Evolutionary conservation across 2,113 vertebrate genomes (phyloP).

Genomic region (Pituophis catenifer): DNA sequence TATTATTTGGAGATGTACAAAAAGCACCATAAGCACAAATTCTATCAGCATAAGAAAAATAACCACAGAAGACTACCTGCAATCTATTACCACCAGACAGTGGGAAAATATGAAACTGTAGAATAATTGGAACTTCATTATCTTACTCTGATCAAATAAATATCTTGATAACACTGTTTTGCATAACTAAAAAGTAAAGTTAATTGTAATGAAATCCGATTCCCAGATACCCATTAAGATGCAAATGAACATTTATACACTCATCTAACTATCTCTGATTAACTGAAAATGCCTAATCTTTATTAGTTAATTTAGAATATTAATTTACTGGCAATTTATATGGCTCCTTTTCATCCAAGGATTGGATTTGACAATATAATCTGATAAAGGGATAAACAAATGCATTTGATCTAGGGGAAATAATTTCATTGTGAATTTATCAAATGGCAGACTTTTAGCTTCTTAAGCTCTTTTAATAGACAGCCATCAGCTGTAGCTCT

Average conservation of each 20-base stretch:
- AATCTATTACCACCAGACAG: neutral
- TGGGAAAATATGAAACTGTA: neutral
- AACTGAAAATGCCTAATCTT: slow-evolving; percentile 28
- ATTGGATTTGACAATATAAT: slow-evolving; percentile 12
- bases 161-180: neutral
- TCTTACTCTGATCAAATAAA: slow-evolving; percentile 11
- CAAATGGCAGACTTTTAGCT: slow-evolving; percentile 12
- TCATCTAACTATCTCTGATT: slow-evolving; percentile 10
- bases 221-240: neutral
- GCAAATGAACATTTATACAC: neutral
- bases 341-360: slow-evolving; percentile 17
- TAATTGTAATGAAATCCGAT: neutral
- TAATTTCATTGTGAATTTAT: neutral
- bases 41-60: neutral
- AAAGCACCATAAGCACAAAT: neutral
- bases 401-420: slow-evolving; percentile 23
- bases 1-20: neutral
- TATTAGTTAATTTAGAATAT: slow-evolving; percentile 22
- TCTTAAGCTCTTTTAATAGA: slow-evolving; percentile 10
- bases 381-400: slow-evolving; percentile 11
- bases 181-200: neutral
- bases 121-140: slow-evolving; percentile 11
- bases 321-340: slow-evolving; percentile 27
- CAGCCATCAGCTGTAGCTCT: neutral
- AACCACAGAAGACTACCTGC: neutral